These are phyloP conservation scores for Nicator chloris DNA, from an alignment of 2,113 vertebrate genomes.

Conservation along the genomic window DNA sequence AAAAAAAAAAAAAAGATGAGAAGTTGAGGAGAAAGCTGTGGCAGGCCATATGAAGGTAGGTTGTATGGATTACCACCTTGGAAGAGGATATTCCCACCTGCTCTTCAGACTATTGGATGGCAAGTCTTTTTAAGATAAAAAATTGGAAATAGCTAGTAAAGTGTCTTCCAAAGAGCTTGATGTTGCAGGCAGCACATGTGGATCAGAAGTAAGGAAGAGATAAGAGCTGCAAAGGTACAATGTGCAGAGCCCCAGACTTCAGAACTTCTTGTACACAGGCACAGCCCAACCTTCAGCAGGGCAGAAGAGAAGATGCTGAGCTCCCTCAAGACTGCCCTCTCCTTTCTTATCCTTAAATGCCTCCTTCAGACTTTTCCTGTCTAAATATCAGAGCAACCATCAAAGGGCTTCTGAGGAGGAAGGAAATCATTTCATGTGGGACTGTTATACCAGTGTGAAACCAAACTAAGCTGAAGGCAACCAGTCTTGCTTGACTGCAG, in stretches of 20 bases:
- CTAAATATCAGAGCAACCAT: background rate
- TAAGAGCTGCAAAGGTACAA: background rate
- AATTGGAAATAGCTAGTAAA: background rate
- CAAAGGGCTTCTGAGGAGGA: background rate
- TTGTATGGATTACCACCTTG: background rate
- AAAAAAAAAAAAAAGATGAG: background rate
- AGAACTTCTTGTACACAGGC: fast-evolving
- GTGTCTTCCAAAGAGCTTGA: background rate
- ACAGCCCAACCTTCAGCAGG: background rate
- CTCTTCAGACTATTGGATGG: background rate
- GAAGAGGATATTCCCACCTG: background rate
- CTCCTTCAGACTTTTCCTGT: background rate
- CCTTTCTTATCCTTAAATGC: background rate
- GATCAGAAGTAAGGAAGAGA: background rate
- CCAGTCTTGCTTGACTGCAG: background rate
- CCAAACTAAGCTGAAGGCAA: background rate
- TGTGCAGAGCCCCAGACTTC: background rate
- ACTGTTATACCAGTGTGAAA: background rate
- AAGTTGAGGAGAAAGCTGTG: background rate
- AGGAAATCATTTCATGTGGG: background rate
- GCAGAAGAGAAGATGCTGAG: background rate
- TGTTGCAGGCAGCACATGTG: background rate
- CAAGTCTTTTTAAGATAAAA: background rate
- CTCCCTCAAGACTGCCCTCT: background rate
- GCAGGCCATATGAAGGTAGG: background rate